Percentiles rank a stretch among this genome's conserved stretches.
Evolutionary conservation across 2,888 invertebrate genomes (phyloP).

Genomic region (Agriopis marginaria): DNA sequence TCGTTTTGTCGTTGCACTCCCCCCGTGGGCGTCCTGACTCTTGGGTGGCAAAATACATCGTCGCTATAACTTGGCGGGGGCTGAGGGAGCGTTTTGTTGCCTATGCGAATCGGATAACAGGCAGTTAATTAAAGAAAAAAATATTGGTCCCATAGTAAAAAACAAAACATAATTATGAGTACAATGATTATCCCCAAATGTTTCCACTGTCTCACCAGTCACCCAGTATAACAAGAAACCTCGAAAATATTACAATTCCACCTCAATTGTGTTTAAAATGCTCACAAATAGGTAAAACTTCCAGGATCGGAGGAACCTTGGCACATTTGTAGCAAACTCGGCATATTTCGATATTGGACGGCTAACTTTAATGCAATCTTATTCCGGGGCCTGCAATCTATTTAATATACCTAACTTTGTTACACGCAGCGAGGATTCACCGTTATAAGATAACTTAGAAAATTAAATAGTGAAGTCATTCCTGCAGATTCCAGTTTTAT

Average conservation of each 20-base stretch:
- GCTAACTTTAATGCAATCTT: conserved; percentile 68
- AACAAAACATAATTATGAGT: too few species aligned
- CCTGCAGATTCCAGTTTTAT: conserved; percentile 42
- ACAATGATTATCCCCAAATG: too few species aligned
- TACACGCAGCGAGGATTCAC: conserved; percentile 39
- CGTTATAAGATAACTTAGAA: conserved; percentile 43
- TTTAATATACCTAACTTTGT: conserved; percentile 53
- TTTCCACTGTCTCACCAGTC: too few species aligned
- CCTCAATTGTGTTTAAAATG: conserved; percentile 26
- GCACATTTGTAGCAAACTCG: conserved; percentile 65
- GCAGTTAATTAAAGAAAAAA: too few species aligned
- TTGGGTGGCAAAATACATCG: too few species aligned
- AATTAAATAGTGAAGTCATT: conserved; percentile 43
- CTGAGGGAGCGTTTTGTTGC: too few species aligned
- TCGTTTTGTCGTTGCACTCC: too few species aligned
- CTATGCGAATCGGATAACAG: too few species aligned
- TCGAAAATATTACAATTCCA: conserved; percentile 19
- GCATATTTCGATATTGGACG: conserved; percentile 73
- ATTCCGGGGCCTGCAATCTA: conserved; percentile 61
- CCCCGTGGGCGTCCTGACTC: too few species aligned
- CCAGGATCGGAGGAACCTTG: conserved; percentile 54
- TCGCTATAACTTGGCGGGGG: too few species aligned
- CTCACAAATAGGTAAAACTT: conserved; percentile 35
- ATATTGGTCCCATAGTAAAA: too few species aligned
- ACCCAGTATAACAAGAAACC: conserved; percentile 6